A percentile compares a stretch with the other conserved stretches of the same genome.
Conservation (phyloP, 2,888 invertebrate genomes). For the Xestia rhomboidea region DNA sequence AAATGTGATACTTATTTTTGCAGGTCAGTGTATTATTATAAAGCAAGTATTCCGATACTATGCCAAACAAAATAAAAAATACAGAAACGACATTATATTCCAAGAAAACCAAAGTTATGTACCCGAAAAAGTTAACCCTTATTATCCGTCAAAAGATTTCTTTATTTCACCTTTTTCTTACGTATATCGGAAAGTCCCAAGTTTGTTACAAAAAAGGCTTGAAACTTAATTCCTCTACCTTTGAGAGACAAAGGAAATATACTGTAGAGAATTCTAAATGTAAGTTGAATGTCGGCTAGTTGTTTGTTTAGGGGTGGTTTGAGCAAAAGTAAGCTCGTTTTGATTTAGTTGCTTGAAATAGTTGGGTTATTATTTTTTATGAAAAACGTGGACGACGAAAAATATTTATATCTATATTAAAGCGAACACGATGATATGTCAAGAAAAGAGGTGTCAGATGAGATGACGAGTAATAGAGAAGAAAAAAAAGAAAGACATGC, state of each 20-base stretch:
- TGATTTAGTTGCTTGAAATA: constrained; percentile 32
- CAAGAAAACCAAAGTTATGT: constrained; percentile 45
- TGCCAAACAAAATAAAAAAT: constrained; percentile 26
- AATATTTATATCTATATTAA: no score
- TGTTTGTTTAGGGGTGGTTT: constrained; percentile 33
- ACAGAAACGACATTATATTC: constrained; percentile 43
- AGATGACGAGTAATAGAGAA: no score
- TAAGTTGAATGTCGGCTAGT: constrained; percentile 29
- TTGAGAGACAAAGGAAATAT: constrained; percentile 62
- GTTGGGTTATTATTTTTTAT: background rate
- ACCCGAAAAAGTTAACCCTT: constrained; percentile 35
- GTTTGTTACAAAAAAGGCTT: constrained; percentile 62
- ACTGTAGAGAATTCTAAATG: constrained; percentile 46
- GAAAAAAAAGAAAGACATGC: no score
- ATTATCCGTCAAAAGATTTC: constrained; percentile 65
- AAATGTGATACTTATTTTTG: no score
- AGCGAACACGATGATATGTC: no score
- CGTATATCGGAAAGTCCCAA: constrained; percentile 55
- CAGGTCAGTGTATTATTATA: no score
- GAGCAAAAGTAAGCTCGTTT: background rate
- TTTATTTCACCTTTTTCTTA: constrained; percentile 51
- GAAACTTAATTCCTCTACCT: constrained; percentile 62
- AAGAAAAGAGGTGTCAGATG: no score
- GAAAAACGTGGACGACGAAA: no score
- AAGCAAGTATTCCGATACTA: background rate